phyloP scores from a whole-genome alignment of 1,140 invertebrate species.

The Ceratina calcarata region DNA sequence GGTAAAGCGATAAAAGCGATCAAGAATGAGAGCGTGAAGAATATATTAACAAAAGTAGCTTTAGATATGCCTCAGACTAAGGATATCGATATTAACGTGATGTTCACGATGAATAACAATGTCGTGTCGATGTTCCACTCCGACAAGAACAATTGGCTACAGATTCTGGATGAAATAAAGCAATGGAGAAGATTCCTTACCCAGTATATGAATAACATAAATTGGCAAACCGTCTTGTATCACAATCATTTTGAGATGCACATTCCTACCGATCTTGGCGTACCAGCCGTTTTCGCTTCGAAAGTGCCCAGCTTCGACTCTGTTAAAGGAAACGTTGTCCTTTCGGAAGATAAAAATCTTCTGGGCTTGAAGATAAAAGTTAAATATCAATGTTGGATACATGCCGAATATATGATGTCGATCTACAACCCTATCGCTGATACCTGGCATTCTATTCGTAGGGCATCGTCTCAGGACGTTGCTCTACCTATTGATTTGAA shows the following conservation, averaged over 20 bases:
- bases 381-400: constrained; percentile 60
- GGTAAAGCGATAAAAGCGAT: constrained; percentile 16
- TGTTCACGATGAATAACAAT: constrained; percentile 56
- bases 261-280: constrained; percentile 76
- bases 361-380: constrained; percentile 44
- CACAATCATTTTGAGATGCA: constrained; percentile 64
- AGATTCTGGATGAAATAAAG: constrained; percentile 14
- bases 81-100: constrained; percentile 58
- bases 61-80: constrained; percentile 41
- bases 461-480: constrained; percentile 62
- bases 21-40: constrained; percentile 47
- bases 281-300: constrained; percentile 71
- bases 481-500: constrained; percentile 66
- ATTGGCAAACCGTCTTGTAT: constrained; percentile 55
- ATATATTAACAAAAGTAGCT: constrained; percentile 40
- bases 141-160: constrained; percentile 32
- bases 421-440: constrained; percentile 75
- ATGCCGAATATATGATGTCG: constrained; percentile 70
- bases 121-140: constrained; percentile 51
- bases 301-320: constrained; percentile 64
- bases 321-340: constrained; percentile 49
- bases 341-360: constrained; percentile 4
- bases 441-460: constrained; percentile 72
- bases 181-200: not conserved
- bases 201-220: constrained; percentile 7